phyloP scores from a whole-genome alignment of 2,113 vertebrate species.

The Damaliscus lunatus region DNA sequence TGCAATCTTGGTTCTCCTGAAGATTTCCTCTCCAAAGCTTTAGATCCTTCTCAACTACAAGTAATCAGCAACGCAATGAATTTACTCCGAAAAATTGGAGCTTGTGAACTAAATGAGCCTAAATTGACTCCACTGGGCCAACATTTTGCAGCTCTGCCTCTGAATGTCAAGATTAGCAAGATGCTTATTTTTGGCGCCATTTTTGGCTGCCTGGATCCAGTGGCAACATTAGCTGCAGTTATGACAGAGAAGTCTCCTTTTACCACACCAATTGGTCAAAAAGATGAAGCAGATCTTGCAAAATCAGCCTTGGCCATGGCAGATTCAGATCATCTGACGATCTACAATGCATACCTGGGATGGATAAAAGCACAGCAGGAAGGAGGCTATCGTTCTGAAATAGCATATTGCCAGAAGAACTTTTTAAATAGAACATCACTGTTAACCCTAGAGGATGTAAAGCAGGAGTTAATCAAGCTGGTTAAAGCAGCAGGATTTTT shows the following conservation, averaged over 20 bases:
- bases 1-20: constrained; percentile 95
- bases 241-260: constrained; percentile 98
- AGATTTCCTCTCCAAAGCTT: constrained; percentile 90
- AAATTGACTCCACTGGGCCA: constrained; percentile 93
- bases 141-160: constrained; percentile 94
- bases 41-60: constrained; percentile 94
- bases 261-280: constrained; percentile 93
- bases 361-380: constrained; percentile 90
- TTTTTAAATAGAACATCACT: constrained; percentile 94
- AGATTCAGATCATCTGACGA: constrained; percentile 95
- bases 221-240: constrained; percentile 95
- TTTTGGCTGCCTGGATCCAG: constrained; percentile 94
- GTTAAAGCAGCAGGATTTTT: constrained; percentile 93
- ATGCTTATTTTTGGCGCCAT: constrained; percentile 99
- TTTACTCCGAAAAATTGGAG: constrained; percentile 92
- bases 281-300: constrained; percentile 95
- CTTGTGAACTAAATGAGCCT: constrained; percentile 87
- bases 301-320: constrained; percentile 89
- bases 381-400: constrained; percentile 87
- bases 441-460: constrained; percentile 94
- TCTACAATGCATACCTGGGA: constrained; percentile 93
- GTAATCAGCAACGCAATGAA: constrained; percentile 95
- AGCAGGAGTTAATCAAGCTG: constrained; percentile 91
- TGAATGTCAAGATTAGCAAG: constrained; percentile 98
- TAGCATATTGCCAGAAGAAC: constrained; percentile 89